Conservation (phyloP, 2,113 vertebrate species). For the Heloderma charlesbogerti region DNA sequence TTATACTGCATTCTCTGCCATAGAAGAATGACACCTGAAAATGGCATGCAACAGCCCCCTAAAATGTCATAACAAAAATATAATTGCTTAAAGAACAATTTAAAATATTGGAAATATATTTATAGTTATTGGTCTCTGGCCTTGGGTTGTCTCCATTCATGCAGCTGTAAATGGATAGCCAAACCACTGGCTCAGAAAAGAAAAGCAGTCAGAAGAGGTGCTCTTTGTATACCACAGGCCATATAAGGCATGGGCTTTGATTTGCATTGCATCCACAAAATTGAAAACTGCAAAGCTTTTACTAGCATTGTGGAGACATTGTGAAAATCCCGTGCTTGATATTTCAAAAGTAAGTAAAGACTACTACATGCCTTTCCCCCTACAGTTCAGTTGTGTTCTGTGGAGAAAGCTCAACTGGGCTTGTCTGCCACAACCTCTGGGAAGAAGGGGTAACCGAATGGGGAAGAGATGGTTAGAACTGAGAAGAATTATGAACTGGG, state of each 20-base stretch:
- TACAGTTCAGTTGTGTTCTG: background rate
- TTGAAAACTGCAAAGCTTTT: background rate
- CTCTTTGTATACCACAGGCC: background rate
- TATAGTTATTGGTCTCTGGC: background rate
- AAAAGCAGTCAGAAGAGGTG: background rate
- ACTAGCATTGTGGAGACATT: background rate
- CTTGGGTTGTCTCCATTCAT: background rate
- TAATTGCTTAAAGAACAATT: background rate
- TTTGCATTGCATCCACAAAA: background rate
- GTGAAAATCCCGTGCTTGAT: background rate
- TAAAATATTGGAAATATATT: background rate
- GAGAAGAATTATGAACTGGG: too few species aligned
- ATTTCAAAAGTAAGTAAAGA: background rate
- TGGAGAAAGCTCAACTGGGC: background rate
- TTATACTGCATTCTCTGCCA: background rate
- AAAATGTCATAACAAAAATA: background rate
- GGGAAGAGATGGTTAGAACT: too few species aligned
- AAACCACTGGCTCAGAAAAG: background rate
- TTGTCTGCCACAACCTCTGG: background rate
- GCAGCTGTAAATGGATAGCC: background rate
- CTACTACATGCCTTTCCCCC: background rate
- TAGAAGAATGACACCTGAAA: background rate
- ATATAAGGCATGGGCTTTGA: background rate
- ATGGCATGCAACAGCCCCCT: background rate
- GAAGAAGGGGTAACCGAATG: too few species aligned